Conservation (phyloP, 2,888 invertebrate genomes). For the Craniophora ligustri region DNA sequence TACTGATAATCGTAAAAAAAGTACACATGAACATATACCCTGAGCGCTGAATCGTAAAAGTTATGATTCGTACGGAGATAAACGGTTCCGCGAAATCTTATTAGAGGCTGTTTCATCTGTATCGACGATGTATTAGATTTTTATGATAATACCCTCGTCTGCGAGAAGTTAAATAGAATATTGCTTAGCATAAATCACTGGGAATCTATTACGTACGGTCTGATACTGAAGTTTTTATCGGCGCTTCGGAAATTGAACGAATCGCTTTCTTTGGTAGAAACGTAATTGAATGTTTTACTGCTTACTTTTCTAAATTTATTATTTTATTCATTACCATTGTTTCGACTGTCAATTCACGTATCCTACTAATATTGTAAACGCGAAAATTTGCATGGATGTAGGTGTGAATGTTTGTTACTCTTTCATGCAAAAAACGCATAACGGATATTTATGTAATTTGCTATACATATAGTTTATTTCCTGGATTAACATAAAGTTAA, state of each 20-base stretch:
- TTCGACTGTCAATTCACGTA: too few relatives aligned
- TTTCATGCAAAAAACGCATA: too few relatives aligned
- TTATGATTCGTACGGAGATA: conserved; percentile 30
- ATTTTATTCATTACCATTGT: too few relatives aligned
- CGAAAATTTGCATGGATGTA: too few relatives aligned
- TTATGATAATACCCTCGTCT: conserved; percentile 46
- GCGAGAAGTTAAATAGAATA: conserved; percentile 41
- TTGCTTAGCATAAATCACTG: conserved; percentile 37
- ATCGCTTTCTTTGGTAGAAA: neutral
- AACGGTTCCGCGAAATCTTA: conserved; percentile 31
- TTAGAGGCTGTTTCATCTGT: conserved; percentile 25
- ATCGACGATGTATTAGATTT: conserved; percentile 38
- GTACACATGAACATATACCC: neutral
- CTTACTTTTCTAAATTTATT: too few relatives aligned
- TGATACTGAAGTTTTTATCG: conserved; percentile 13
- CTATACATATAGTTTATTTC: too few relatives aligned
- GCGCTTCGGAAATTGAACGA: neutral
- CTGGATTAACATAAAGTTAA: too few relatives aligned
- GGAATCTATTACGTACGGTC: conserved; percentile 26
- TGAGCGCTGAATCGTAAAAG: conserved; percentile 22
- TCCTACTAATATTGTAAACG: too few relatives aligned
- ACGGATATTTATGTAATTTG: too few relatives aligned
- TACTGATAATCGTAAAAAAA: neutral
- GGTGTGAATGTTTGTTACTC: too few relatives aligned
- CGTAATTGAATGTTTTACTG: neutral